phyloP scores from a whole-genome alignment of 2,888 invertebrate species.

The Papilio gigon region DNA sequence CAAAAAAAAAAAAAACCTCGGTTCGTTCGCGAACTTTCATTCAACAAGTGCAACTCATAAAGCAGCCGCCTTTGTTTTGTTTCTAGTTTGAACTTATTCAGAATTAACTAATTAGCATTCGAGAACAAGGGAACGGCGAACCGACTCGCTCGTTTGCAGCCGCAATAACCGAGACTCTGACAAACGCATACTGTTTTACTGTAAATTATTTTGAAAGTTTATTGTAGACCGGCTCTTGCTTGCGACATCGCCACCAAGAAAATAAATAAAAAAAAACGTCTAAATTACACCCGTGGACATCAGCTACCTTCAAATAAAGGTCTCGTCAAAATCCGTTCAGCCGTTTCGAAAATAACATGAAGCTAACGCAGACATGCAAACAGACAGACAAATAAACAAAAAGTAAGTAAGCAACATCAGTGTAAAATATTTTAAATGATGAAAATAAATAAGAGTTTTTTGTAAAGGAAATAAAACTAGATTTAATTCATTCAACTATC shows the following conservation, averaged over 20 bases:
- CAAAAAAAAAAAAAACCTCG: neutral
- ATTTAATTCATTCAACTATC: neutral
- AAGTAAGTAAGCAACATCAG: too few species aligned
- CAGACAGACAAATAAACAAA: too few species aligned
- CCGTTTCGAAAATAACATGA: too few species aligned
- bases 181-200: slow-evolving; percentile 3
- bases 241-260: too few species aligned
- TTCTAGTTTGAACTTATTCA: slow-evolving; percentile 24
- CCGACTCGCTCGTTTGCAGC: slow-evolving; percentile 7
- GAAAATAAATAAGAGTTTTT: neutral
- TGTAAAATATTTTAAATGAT: neutral
- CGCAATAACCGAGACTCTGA: slow-evolving; percentile 3
- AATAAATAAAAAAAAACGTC: too few species aligned
- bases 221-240: too few species aligned
- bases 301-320: too few species aligned
- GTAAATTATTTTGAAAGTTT: neutral
- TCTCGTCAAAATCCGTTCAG: too few species aligned
- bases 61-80: neutral
- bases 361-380: too few species aligned
- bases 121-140: neutral
- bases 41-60: slow-evolving; percentile 27
- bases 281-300: too few species aligned
- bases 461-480: neutral
- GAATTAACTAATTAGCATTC: slow-evolving; percentile 29
- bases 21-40: neutral